Conservation (phyloP, 1,140 invertebrate genomes). For the Drosophila lacertosa region DNA sequence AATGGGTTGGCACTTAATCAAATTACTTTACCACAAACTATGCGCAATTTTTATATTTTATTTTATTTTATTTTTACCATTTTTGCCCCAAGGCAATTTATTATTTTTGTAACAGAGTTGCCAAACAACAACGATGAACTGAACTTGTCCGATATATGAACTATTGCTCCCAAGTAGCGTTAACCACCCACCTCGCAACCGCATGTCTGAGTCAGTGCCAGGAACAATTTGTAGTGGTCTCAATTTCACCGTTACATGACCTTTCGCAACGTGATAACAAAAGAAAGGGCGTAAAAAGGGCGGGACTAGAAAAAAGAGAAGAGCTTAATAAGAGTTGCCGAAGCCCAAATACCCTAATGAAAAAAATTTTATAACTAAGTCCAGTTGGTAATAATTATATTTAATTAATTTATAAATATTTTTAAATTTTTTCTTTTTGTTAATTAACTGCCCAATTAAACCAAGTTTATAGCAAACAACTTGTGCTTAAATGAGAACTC, state of each 20-base stretch:
- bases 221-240: slow-evolving; percentile 9
- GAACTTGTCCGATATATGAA: neutral
- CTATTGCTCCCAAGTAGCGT: slow-evolving; percentile 5
- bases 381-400: too few relatives aligned
- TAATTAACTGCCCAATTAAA: too few relatives aligned
- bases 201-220: neutral
- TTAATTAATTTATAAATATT: too few relatives aligned
- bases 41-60: slow-evolving; percentile 53
- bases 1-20: slow-evolving; percentile 66
- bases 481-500: neutral
- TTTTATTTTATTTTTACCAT: too few relatives aligned
- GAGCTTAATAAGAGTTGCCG: neutral
- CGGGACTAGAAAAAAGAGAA: neutral
- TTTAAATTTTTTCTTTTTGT: too few relatives aligned
- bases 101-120: slow-evolving; percentile 33
- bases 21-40: slow-evolving; percentile 70
- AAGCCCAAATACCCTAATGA: too few relatives aligned
- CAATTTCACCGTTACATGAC: slow-evolving; percentile 17
- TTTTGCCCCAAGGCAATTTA: slow-evolving; percentile 45
- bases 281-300: neutral
- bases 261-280: slow-evolving; percentile 14
- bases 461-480: too few relatives aligned
- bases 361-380: too few relatives aligned
- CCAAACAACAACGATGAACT: slow-evolving; percentile 8
- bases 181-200: too few relatives aligned